A percentile compares a stretch with the other conserved stretches of the same genome.
Evolutionary conservation across 2,888 invertebrate species (phyloP).

Genomic region (Hypselothyrea guttata): DNA sequence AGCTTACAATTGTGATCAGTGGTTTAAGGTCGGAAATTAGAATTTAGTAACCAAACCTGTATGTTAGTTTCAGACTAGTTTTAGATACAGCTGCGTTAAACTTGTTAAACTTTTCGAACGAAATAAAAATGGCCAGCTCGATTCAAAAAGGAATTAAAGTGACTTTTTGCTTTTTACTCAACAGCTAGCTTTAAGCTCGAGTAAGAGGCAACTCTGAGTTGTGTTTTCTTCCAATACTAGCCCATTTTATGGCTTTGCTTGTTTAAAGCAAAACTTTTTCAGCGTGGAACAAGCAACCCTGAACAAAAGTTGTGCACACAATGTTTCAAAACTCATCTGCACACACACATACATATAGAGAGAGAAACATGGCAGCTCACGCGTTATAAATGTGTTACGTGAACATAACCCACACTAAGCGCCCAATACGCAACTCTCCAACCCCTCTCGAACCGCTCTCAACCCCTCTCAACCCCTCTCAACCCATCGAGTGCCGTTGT

Average conservation of each 20-base stretch:
- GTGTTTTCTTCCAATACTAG: background rate
- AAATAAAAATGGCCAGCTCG: no score
- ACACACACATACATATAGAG: slow-evolving; percentile 19
- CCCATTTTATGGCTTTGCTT: slow-evolving; percentile 23
- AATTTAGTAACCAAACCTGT: no score
- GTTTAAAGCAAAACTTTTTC: slow-evolving; percentile 35
- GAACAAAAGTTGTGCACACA: slow-evolving; percentile 38
- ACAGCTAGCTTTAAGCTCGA: no score
- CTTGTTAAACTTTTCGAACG: no score
- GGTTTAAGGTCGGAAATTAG: no score
- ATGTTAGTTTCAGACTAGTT: no score
- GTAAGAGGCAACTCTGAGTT: slow-evolving; percentile 4
- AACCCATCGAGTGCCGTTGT: slow-evolving; percentile 2
- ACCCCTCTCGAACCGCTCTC: no score
- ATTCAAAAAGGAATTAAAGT: no score
- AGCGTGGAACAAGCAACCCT: slow-evolving; percentile 43
- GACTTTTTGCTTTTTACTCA: background rate
- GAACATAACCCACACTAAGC: slow-evolving; percentile 20
- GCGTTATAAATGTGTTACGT: slow-evolving; percentile 76
- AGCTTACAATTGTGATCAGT: no score
- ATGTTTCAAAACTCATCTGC: slow-evolving; percentile 54
- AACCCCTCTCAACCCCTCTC: background rate
- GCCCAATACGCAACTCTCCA: background rate
- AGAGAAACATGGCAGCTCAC: slow-evolving; percentile 54
- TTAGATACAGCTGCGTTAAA: no score